Base-by-base conservation (phyloP, 2,113 vertebrate genomes). In the Myodes glareolus region DNA sequence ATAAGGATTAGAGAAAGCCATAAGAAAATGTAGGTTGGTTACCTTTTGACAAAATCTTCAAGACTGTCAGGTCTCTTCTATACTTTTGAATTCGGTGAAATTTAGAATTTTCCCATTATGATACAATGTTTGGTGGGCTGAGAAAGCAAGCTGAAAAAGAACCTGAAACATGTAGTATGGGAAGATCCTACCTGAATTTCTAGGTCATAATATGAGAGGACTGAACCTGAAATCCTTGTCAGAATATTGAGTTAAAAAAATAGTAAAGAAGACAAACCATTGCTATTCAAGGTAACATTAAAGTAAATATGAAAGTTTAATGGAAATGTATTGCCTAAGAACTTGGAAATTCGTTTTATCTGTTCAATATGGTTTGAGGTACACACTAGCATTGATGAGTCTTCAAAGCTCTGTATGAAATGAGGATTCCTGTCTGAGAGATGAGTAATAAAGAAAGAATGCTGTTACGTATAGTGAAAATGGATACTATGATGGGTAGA, bases 121-220 rank as follows among this genome's bases (percentile, higher is more conserved):
- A 58, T 55, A 55, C 85, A 78, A 84, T 29, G 2, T 52, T 68
- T 52, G 8, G 25, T 23, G 72, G 4, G 3, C 29, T 68, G 39
- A 55, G 19, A 50, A 61, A 61, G 21, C 6, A 82, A 12, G 36
- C 65, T 75, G 0, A 5, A 5, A 9, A 42, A 36, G 19, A 42
- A 52, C 2, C 25, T 23, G 55, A n/a, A 55, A 3, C 4, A 63
- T 0, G 1, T 14, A 17, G 23, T 65, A 14, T 23, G 7, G 3
- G 11, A 23, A 89, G 7, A 63, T 63, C 7, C 25, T 77, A 27
- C 5, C 42, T 68, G 16, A 58, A 73, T 17, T 5, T 90, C 39
- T 47, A 45, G 75, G 7, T 9, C 16, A 70, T 5, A 63, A 63
- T 42, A 50, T 17, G 5, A 0, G 12, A n/a, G 17, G 0, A 19